phyloP scores from a whole-genome alignment of 2,113 vertebrate species.

The Aphelocoma coerulescens region DNA sequence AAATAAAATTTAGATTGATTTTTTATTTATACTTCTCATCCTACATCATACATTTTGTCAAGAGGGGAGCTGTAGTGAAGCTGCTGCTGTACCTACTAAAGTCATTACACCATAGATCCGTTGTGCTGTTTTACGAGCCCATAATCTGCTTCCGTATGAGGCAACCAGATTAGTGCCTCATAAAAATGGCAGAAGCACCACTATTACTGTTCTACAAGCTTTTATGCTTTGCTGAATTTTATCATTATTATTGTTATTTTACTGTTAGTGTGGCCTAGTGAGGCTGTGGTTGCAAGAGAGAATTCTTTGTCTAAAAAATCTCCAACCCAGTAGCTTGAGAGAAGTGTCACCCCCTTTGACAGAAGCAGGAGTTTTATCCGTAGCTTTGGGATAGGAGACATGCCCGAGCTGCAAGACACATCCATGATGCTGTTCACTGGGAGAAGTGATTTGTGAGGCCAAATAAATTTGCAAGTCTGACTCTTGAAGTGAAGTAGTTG shows the following conservation, averaged over 20 bases:
- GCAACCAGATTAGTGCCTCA: conserved; percentile 63
- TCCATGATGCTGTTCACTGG: background rate
- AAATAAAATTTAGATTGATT: conserved; percentile 56
- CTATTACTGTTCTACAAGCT: conserved; percentile 46
- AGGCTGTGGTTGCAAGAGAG: background rate
- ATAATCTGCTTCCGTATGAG: conserved; percentile 63
- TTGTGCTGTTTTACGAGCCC: conserved; percentile 63
- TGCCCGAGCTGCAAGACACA: background rate
- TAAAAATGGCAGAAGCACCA: conserved; percentile 53
- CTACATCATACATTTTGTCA: background rate
- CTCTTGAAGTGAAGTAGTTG: background rate
- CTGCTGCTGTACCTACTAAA: conserved; percentile 14
- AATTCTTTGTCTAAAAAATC: background rate
- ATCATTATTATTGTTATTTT: conserved; percentile 46
- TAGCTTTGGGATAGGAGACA: background rate
- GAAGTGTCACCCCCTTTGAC: background rate
- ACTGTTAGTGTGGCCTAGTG: background rate
- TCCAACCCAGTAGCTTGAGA: too few relatives aligned
- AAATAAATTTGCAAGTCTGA: background rate
- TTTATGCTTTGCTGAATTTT: conserved; percentile 44
- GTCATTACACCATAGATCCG: conserved; percentile 31
- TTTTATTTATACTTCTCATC: conserved; percentile 31
- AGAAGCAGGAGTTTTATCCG: background rate
- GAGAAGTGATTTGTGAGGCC: background rate
- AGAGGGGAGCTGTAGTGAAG: background rate